Conservation (phyloP, 2,888 invertebrate genomes). For the Perizoma flavofasciatum region DNA sequence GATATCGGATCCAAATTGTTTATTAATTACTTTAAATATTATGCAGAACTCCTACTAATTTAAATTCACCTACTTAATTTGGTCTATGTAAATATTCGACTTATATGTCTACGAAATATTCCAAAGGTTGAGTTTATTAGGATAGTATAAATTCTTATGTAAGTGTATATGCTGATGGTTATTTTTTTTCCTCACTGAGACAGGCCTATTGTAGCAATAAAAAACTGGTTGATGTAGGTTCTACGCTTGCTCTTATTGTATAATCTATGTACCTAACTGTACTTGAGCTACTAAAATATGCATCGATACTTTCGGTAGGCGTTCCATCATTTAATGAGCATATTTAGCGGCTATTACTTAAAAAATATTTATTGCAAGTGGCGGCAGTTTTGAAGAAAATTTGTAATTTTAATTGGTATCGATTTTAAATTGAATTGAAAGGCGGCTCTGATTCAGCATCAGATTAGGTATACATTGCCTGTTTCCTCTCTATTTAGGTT, state of each 20-base stretch:
- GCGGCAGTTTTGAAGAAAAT: constrained; percentile 28
- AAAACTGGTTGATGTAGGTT: neutral
- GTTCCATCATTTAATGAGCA: constrained; percentile 72
- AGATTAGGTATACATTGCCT: too few relatives aligned
- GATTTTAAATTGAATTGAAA: constrained; percentile 14
- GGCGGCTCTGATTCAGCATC: neutral
- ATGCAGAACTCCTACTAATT: too few relatives aligned
- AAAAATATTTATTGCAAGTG: constrained; percentile 60
- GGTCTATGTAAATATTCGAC: too few relatives aligned
- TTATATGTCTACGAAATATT: too few relatives aligned
- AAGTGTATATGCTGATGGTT: too few relatives aligned
- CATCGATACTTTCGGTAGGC: constrained; percentile 72
- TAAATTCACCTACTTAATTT: too few relatives aligned
- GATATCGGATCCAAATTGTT: neutral
- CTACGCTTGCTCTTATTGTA: constrained; percentile 10
- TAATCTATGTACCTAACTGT: constrained; percentile 61
- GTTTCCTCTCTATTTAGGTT: too few relatives aligned
- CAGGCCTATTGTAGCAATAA: constrained; percentile 7
- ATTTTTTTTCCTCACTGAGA: constrained; percentile 22
- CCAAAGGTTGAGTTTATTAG: too few relatives aligned
- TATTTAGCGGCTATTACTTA: constrained; percentile 66
- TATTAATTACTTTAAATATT: too few relatives aligned
- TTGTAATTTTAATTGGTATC: constrained; percentile 12
- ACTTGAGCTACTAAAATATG: constrained; percentile 70
- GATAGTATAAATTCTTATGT: too few relatives aligned